phyloP scores from a whole-genome alignment of 2,797 vertebrate species.

The Myotis planiceps region DNA sequence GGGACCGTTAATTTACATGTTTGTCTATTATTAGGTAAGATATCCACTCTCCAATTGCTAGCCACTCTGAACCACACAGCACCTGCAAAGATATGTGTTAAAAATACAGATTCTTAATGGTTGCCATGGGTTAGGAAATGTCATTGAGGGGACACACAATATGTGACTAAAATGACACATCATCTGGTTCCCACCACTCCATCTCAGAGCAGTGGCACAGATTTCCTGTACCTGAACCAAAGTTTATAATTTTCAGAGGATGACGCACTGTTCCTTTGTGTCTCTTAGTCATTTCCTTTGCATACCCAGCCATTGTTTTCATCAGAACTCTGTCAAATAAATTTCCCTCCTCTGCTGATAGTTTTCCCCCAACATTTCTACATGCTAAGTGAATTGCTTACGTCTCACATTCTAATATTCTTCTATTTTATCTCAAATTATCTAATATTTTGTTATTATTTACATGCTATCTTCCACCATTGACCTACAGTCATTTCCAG shows the following conservation, averaged over 20 bases:
- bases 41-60: background rate
- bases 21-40: background rate
- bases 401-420: background rate
- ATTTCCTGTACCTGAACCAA: background rate
- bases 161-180: background rate
- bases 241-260: background rate
- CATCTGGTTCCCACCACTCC: background rate
- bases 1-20: no score
- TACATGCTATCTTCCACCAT: background rate
- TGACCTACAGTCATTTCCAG: background rate
- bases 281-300: background rate
- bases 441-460: background rate
- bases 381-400: background rate
- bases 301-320: background rate
- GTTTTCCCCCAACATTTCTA: background rate
- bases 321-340: background rate
- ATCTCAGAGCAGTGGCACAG: background rate
- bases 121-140: background rate
- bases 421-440: background rate
- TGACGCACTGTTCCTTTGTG: background rate
- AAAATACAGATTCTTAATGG: background rate
- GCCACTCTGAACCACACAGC: background rate
- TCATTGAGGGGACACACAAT: background rate
- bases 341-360: background rate
- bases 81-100: background rate